Conservation (phyloP, 2,113 vertebrate genomes). For the cat (Felis catus) region F.catus_Fca126_mat1.0 CM031421.1:41611501-41612000, state of each 20-base stretch:
- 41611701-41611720: neutral
- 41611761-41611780: neutral
- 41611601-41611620: neutral
- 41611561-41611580: neutral
- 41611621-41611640: neutral
- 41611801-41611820: neutral
- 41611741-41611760: neutral
- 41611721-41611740: neutral
- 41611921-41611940: neutral
- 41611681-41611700: neutral
- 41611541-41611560: neutral
- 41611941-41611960: neutral
- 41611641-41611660: neutral
- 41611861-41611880: neutral
- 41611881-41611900: neutral
- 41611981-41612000: neutral
- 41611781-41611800: neutral
- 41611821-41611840: neutral
- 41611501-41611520: neutral
- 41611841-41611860: neutral
- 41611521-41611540: neutral
- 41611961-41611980: neutral
- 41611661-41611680: neutral
- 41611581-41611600: neutral
- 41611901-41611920: neutral